Evolutionary conservation across 1,140 invertebrate genomes (phyloP), one percentile per base, ranked within the genome.

Genomic region (Hylaeus volcanicus): DNA sequence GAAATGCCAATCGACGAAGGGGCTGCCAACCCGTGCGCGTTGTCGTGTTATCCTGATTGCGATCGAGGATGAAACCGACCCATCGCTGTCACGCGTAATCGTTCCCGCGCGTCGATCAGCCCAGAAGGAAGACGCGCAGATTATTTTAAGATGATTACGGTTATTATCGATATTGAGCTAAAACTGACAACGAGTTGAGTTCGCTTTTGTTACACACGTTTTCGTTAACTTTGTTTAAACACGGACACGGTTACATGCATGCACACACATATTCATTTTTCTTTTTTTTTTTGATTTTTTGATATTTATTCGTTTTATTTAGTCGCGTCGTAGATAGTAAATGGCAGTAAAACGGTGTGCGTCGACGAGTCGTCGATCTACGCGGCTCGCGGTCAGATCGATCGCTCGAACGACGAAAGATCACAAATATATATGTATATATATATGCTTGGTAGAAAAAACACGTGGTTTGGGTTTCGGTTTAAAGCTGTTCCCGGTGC

Each of bases 371-470:
- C 37, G 9, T 12, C 60, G 60, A 4, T 26, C 26, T 26, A 26
- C 0, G 26, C 26, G 26, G 26, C 26, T 26, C 26, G 26, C 26
- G 26, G 26, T 26, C 26, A 26, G 26, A 26, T 26, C 26, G 26
- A 26, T 26, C 26, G 26, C 26, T 26, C 26, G 26, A 26, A 26
- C 26, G 26, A 26, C 11, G 3, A 14, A 41, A 37, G 61, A 63
- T 63, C 39, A 48, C 45, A 48, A 48, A 48, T 48, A 48, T 63
- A 26, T 26, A 26, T 26, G 26, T 26, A 39, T 26, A 3, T 1
- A 37, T 63, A 63, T 39, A 76, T 55, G 55, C 45, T 48, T 58
- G 9, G 61, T 79, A 79, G 37, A 80, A 74, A 74, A 74, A 74
- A 68, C 39, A 56, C 61, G 26, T 43, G 51, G 41, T n/a, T 51